Evolutionary conservation across 1,140 invertebrate species (phyloP).

Genomic region (Sinonovacula constricta): DNA sequence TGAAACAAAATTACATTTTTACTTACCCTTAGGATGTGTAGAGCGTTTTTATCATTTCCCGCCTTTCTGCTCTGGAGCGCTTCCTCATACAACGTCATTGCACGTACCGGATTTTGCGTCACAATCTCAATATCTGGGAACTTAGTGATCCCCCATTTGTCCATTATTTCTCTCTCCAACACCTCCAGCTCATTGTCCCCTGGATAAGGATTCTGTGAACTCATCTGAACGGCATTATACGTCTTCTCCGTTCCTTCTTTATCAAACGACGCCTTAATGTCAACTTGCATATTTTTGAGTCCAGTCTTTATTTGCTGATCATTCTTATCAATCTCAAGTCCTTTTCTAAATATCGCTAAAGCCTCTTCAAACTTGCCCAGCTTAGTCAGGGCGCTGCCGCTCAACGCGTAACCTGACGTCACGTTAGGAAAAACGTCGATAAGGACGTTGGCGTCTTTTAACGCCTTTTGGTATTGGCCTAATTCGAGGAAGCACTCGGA

Average conservation of each 20-base stretch:
- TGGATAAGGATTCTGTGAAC: slow-evolving; percentile 60
- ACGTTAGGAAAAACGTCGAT: slow-evolving; percentile 26
- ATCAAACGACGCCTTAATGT: slow-evolving; percentile 41
- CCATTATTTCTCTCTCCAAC: slow-evolving; percentile 59
- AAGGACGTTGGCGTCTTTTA: slow-evolving; percentile 45
- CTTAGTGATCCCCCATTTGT: slow-evolving; percentile 52
- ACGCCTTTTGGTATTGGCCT: slow-evolving; percentile 37
- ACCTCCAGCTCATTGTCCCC: slow-evolving; percentile 60
- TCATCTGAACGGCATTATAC: slow-evolving; percentile 58
- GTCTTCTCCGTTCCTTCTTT: slow-evolving; percentile 13
- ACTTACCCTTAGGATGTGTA: slow-evolving; percentile 33
- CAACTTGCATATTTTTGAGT: slow-evolving; percentile 49
- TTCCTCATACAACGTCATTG: slow-evolving; percentile 20
- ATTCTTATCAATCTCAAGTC: slow-evolving; percentile 55
- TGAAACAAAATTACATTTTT: too few species aligned
- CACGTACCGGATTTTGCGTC: slow-evolving; percentile 26
- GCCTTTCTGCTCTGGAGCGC: slow-evolving; percentile 34
- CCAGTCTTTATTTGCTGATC: slow-evolving; percentile 44
- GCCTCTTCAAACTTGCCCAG: slow-evolving; percentile 53
- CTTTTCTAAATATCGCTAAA: slow-evolving; percentile 48
- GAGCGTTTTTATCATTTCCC: slow-evolving; percentile 38
- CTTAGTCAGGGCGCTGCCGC: slow-evolving; percentile 49
- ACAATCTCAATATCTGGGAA: slow-evolving; percentile 44
- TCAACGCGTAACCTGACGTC: slow-evolving; percentile 42
- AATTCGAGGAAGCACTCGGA: slow-evolving; percentile 37